phyloP scores from a whole-genome alignment of 2,113 vertebrate genomes.

The Azemiops feae region DNA sequence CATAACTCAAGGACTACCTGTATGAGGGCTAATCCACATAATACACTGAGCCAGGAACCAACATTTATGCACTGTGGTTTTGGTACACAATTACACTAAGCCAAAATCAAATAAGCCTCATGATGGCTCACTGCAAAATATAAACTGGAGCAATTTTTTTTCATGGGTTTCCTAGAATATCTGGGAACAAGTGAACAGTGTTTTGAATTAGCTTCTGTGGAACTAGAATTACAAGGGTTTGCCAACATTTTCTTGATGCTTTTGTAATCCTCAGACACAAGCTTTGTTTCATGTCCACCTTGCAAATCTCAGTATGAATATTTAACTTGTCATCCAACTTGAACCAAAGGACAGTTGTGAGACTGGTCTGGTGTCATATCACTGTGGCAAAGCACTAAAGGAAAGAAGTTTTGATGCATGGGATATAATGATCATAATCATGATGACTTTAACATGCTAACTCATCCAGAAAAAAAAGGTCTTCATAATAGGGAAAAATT shows the following conservation, averaged over 20 bases:
- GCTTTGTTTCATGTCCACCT: not conserved
- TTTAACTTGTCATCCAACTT: not conserved
- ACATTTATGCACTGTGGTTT: not conserved
- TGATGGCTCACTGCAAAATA: not conserved
- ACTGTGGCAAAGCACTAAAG: not conserved
- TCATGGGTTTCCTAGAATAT: not conserved
- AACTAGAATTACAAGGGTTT: not conserved
- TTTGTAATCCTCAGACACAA: not conserved
- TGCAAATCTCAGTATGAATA: not conserved
- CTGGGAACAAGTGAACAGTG: not conserved
- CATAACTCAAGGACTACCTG: not conserved
- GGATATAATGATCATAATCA: not conserved
- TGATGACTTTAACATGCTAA: not conserved
- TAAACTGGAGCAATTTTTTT: not conserved
- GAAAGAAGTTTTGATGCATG: not conserved
- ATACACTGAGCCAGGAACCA: not conserved
- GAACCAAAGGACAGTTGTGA: not conserved
- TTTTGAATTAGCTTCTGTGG: not conserved
- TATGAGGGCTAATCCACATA: not conserved
- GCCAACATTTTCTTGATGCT: not conserved
- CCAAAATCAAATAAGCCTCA: not conserved
- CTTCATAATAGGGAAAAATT: not conserved
- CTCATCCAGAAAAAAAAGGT: not conserved
- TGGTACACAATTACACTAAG: not conserved
- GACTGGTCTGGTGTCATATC: conserved; percentile 24